Percentiles rank a stretch among this genome's conserved stretches.
Evolutionary conservation across 2,113 vertebrate species (phyloP).

Genomic region (Neomonachus schauinslandi): DNA sequence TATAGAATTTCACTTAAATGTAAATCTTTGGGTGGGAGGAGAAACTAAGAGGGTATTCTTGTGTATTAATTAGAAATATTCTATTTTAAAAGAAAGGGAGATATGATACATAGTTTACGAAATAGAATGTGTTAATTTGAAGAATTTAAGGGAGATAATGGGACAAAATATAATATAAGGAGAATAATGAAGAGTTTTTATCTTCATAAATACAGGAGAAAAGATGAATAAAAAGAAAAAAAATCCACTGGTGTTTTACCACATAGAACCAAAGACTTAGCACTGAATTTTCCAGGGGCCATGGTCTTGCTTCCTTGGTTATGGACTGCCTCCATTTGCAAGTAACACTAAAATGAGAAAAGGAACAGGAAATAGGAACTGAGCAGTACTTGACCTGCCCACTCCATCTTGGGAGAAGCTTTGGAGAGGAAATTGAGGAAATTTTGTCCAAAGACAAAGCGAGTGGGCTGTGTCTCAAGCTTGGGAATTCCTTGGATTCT

Average conservation of each 20-base stretch:
- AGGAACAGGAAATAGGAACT: neutral
- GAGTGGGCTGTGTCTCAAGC: accelerated
- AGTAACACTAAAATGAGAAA: neutral
- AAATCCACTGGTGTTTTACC: neutral
- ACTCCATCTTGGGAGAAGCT: neutral
- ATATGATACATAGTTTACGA: neutral
- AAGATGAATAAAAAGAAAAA: neutral
- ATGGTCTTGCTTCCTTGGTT: neutral
- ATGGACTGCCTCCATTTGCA: neutral
- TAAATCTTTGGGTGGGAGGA: neutral
- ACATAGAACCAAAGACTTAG: neutral
- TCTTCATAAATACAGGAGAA: neutral
- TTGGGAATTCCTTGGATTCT: neutral
- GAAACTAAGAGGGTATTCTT: accelerated
- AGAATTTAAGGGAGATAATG: neutral
- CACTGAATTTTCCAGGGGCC: neutral
- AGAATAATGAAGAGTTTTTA: neutral
- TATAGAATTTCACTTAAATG: neutral
- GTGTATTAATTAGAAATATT: neutral
- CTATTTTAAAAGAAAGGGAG: neutral
- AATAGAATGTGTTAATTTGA: neutral
- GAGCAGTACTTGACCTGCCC: neutral
- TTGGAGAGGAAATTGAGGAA: neutral
- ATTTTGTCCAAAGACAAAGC: neutral
- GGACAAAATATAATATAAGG: neutral